A percentile compares a stretch with the other conserved stretches of the same genome.
These are phyloP conservation scores for Erpobdella octoculata DNA, from an alignment of 2,888 invertebrate genomes.

Conservation along the genomic window DNA sequence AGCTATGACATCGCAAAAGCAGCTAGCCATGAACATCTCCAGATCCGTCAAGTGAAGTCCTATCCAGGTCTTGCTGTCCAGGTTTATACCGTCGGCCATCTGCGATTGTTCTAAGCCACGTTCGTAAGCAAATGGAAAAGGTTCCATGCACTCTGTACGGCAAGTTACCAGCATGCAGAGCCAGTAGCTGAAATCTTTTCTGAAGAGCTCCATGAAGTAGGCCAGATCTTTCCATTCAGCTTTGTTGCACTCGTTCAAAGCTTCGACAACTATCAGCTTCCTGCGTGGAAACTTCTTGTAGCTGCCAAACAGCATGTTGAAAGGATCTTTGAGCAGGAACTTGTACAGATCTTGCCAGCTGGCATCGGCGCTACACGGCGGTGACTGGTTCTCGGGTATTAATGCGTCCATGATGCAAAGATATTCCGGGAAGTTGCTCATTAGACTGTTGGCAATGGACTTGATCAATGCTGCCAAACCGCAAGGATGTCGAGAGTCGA, in stretches of 20 bases:
- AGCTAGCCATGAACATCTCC: slow-evolving; percentile 22
- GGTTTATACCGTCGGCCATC: slow-evolving; percentile 16
- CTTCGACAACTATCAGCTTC: slow-evolving; percentile 20
- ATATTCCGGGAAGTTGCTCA: slow-evolving; percentile 21
- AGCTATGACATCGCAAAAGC: slow-evolving; percentile 24
- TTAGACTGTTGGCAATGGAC: slow-evolving; percentile 25
- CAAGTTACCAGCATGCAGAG: slow-evolving; percentile 26
- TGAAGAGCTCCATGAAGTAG: slow-evolving; percentile 20
- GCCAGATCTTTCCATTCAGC: slow-evolving; percentile 21
- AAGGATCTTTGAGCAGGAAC: slow-evolving; percentile 24
- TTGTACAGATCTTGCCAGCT: slow-evolving; percentile 21
- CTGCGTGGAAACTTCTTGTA: background rate
- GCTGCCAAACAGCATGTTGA: slow-evolving; percentile 7
- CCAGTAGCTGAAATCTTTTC: slow-evolving; percentile 21
- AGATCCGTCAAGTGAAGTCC: slow-evolving; percentile 27
- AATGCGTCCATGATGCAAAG: slow-evolving; percentile 13
- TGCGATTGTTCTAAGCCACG: background rate
- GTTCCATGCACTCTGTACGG: slow-evolving; percentile 7
- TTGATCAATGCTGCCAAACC: slow-evolving; percentile 18
- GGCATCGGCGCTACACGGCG: slow-evolving; percentile 4
- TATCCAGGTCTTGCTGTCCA: slow-evolving; percentile 26
- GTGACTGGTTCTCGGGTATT: slow-evolving; percentile 4
- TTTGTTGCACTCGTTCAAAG: slow-evolving; percentile 12
- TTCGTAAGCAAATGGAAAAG: background rate
- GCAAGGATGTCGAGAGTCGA: slow-evolving; percentile 22